Base-by-base conservation (phyloP, 1,140 invertebrate genomes). In the Proales similis region DNA sequence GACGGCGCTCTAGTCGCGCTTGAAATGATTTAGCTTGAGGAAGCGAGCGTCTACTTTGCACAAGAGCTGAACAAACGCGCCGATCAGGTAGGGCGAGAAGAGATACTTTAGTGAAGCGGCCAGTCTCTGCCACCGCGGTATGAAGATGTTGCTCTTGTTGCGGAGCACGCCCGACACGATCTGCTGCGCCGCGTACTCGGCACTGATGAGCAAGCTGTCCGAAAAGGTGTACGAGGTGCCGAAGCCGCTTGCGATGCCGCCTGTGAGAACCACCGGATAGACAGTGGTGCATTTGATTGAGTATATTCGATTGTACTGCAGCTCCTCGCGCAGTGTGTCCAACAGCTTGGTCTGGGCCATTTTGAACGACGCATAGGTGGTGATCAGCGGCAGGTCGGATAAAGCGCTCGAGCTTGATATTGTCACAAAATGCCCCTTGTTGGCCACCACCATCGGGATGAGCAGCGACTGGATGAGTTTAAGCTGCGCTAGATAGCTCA, bases 341-440 rank as follows among this genome's bases (percentile, higher is more conserved):
- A 57, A 42, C 20, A 57, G 20, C 32, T 57, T 57, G 7, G 36
- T 24, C 32, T 57, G 51, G 30, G 51, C 51, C 11, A 42, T 14
- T 20, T 57, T 57, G 45, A 57, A 57, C 19, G 51, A 57, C 2
- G 51, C 33, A 26, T 57, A 57, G 19, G 24, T 42, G 12, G 24
- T 42, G 26, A 57, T 57, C 11, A 42, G 45, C 6, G 51, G 51
- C 19, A 57, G 22, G 6, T 57, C 51, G 1, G 30, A 27, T 4
- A 42, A 17, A 22, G 51, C 51, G 11, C 33, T 57, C 17, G 27
- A 42, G 12, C 51, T 57, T 7, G 51, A 57, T 11, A 57, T 24
- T 14, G 51, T 57, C 17, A 57, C 22, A 42, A 57, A 57, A 57
- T 57, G 51, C 17, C 51, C 51, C 6, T 24, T 27, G 32, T 57